phyloP scores from a whole-genome alignment of 2,888 invertebrate species.

The Ennomos quercinarius region DNA sequence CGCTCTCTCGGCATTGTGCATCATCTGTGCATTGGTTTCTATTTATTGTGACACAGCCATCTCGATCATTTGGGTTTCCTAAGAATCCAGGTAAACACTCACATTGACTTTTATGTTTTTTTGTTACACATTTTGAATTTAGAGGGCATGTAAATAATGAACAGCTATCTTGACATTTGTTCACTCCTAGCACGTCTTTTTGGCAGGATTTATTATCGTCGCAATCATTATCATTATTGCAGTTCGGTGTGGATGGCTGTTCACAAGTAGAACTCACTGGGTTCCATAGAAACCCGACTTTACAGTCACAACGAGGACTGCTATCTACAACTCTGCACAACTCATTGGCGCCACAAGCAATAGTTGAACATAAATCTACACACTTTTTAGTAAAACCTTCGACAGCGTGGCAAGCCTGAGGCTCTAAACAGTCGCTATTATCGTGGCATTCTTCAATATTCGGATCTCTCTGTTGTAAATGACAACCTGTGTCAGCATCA shows the following conservation, averaged over 20 bases:
- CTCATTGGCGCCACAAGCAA: slow-evolving; percentile 94
- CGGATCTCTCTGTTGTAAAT: slow-evolving; percentile 87
- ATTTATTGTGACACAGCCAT: slow-evolving; percentile 91
- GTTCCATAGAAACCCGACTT: slow-evolving; percentile 92
- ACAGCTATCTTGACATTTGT: slow-evolving; percentile 93
- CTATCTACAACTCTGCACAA: slow-evolving; percentile 89
- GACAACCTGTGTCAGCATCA: slow-evolving; percentile 92
- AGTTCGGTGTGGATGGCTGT: slow-evolving; percentile 94
- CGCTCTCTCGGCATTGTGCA: slow-evolving; percentile 93
- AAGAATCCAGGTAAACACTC: slow-evolving; percentile 93
- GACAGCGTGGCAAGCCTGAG: slow-evolving; percentile 88
- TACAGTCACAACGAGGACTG: slow-evolving; percentile 92
- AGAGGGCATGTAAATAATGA: slow-evolving; percentile 92
- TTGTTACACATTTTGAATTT: slow-evolving; percentile 92
- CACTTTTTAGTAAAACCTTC: slow-evolving; percentile 89
- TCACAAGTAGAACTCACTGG: slow-evolving; percentile 93
- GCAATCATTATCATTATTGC: slow-evolving; percentile 89
- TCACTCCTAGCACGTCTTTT: slow-evolving; percentile 93
- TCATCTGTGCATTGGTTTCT: slow-evolving; percentile 92
- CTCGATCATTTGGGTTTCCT: slow-evolving; percentile 95
- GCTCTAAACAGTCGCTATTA: slow-evolving; percentile 90
- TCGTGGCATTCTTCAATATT: slow-evolving; percentile 87
- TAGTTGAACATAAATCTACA: slow-evolving; percentile 91
- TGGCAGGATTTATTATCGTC: slow-evolving; percentile 89
- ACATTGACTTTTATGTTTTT: slow-evolving; percentile 91